Conservation (phyloP, 2,797 vertebrate species). For the Hippopotamyrus pictus region DNA sequence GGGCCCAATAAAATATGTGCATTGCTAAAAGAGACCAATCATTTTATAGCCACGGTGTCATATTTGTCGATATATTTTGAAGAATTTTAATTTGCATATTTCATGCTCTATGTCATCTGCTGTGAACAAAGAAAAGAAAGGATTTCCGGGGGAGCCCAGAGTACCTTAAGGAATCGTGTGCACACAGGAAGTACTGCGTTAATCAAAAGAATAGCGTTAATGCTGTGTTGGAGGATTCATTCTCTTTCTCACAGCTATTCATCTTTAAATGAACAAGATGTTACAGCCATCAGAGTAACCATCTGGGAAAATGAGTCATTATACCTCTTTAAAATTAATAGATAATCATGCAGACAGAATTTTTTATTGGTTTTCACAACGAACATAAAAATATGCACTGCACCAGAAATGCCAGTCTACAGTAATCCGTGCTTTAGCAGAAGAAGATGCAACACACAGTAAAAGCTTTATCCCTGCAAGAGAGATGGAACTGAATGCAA, state of each 20-base stretch:
- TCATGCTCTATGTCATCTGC: neutral
- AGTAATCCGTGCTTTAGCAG: neutral
- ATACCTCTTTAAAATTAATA: conserved; percentile 3
- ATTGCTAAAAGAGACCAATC: neutral
- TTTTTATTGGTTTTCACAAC: neutral
- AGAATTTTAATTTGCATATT: neutral
- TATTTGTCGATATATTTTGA: neutral
- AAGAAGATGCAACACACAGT: neutral
- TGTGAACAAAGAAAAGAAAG: neutral
- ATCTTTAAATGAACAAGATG: neutral
- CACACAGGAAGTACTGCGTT: neutral
- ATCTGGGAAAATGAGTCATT: conserved; percentile 8
- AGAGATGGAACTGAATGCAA: neutral
- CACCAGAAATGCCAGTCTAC: neutral
- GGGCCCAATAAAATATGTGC: neutral
- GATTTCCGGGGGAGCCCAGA: neutral
- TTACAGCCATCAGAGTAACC: conserved; percentile 9
- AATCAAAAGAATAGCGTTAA: neutral
- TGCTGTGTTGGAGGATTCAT: neutral
- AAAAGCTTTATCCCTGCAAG: neutral
- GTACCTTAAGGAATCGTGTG: neutral
- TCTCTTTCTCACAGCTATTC: conserved; percentile 3
- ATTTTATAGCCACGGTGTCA: neutral
- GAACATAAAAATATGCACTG: neutral
- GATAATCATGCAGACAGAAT: neutral